A percentile compares a stretch with the other conserved stretches of the same genome.
Evolutionary conservation across 2,113 vertebrate species (phyloP).

Genomic region (Felis chaus): DNA sequence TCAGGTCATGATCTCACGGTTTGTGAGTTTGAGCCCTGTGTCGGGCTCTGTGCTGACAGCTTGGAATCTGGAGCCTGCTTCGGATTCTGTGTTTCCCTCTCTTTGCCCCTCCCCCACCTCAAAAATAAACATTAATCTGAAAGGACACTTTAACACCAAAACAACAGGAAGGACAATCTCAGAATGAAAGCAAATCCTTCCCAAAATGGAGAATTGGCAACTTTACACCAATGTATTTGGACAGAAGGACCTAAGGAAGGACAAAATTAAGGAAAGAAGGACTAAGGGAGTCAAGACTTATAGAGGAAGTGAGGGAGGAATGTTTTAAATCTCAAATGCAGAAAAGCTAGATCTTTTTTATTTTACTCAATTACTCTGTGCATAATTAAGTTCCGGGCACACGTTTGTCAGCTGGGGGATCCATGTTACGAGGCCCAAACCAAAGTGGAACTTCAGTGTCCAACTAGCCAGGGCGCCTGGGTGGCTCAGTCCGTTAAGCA

Average conservation of each 20-base stretch:
- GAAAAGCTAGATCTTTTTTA: not conserved
- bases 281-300: not conserved
- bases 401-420: not conserved
- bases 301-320: not conserved
- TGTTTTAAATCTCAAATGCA: not conserved
- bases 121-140: not conserved
- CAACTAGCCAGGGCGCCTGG: too few species aligned
- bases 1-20: too few species aligned
- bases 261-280: not conserved
- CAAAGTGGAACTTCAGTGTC: not conserved
- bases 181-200: constrained; percentile 1
- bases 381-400: not conserved
- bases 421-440: not conserved
- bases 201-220: not conserved
- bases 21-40: too few species aligned
- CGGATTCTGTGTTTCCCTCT: too few species aligned
- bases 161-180: not conserved
- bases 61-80: too few species aligned
- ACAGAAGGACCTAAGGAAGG: not conserved
- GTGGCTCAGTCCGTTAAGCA: too few species aligned
- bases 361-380: not conserved
- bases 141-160: constrained; percentile 11
- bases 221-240: not conserved
- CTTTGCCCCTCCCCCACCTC: too few species aligned
- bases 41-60: too few species aligned